Base-by-base conservation (phyloP, 2,797 vertebrate genomes). In the Peromyscus aztecus region DNA sequence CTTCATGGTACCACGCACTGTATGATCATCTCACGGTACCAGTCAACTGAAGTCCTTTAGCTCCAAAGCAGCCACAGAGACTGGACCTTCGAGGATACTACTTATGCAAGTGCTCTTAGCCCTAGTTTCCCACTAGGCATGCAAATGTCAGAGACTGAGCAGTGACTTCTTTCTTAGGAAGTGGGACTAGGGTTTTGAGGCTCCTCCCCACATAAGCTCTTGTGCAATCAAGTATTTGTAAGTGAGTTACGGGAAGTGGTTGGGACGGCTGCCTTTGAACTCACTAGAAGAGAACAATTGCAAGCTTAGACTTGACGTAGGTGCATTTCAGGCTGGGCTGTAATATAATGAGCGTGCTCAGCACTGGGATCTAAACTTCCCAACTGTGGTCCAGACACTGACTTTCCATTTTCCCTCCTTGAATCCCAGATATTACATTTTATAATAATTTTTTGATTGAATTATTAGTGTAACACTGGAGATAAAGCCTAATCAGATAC, bases 291-390 rank as follows among this genome's bases (percentile, higher is more conserved):
- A 89, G 78, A 84, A 65, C 78, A 83, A 93, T 86, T 83, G 84
- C 29, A 89, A 37, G 91, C 67, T 7, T 10, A 43, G 76, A 86
- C 97, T 86, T 92, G 87, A 14, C 52, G 57, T 78, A 3, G 40
- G 91, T 81, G 57, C 75, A 81, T 91, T 97, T 95, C 95, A 89
- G 92, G 86, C 95, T 55, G 23, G 46, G 59, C 29, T 95, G 90
- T 80, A 69, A n/a, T 52, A 63, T 93, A 69, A 71, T 69, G 12
- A 91, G 13, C 19, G 43, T 31, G 40, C 19, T 86, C 71, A 63
- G 85, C 71, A 46, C 40, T 83, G 37, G 37, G 9, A 67, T 49
- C 87, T 80, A 80, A 89, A 77, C 31, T 89, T 63, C 5, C 2
- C 80, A 88, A 77, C 9, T 29, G 6, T 29, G 14, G 13, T 46